A percentile compares a stretch with the other conserved stretches of the same genome.
Evolutionary conservation across 2,888 invertebrate species (phyloP).

Genomic region (Euspilapteryx auroguttella): DNA sequence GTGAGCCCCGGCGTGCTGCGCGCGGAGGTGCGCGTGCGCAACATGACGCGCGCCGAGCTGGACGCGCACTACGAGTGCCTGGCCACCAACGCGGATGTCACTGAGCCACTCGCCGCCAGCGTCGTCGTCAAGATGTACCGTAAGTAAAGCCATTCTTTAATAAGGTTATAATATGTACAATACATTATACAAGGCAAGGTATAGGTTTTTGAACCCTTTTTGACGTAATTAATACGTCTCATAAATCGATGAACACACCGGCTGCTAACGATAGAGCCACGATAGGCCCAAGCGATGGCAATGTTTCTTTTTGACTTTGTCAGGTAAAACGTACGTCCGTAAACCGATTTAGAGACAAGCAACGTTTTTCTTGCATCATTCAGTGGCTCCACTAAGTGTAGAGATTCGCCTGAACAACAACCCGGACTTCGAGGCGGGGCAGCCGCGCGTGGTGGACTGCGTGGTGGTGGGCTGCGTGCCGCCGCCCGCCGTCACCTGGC

Average conservation of each 20-base stretch:
- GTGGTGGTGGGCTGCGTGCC: conserved; percentile 40
- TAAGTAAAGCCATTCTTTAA: no score
- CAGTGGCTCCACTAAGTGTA: conserved; percentile 35
- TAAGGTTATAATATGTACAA: no score
- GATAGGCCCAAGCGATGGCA: no score
- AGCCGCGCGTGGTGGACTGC: conserved; percentile 41
- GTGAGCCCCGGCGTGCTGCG: conserved; percentile 16
- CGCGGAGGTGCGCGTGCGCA: conserved; percentile 17
- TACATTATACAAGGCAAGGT: no score
- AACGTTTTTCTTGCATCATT: no score
- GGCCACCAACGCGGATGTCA: conserved; percentile 34
- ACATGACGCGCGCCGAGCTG: conserved; percentile 23
- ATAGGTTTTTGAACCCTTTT: no score
- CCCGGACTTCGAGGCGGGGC: conserved; percentile 33
- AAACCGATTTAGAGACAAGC: no score
- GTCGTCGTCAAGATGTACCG: conserved; percentile 32
- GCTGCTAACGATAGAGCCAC: no score
- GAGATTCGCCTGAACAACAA: conserved; percentile 39
- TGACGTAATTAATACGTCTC: no score
- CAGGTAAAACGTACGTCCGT: no score
- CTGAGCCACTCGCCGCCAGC: conserved; percentile 22
- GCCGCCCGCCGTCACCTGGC: conserved; percentile 34
- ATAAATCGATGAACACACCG: no score
- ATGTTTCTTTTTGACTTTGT: no score
- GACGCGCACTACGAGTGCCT: conserved; percentile 34